A percentile compares a stretch with the other conserved stretches of the same genome.
phyloP scores from a whole-genome alignment of 2,113 vertebrate species.

The Ifrita kowaldi region DNA sequence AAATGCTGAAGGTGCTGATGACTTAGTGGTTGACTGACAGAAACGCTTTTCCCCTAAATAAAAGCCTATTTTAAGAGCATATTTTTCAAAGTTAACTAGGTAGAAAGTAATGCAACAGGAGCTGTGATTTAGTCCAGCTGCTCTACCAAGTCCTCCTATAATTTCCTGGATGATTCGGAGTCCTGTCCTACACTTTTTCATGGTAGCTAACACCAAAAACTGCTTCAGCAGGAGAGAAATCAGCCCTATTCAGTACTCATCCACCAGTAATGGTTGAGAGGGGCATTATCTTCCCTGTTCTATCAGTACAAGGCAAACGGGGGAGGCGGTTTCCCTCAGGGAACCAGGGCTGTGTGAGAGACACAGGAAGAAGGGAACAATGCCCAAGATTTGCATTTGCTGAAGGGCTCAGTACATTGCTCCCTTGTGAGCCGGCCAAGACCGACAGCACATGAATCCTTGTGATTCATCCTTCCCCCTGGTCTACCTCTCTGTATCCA shows the following conservation, averaged over 20 bases:
- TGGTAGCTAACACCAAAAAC: background rate
- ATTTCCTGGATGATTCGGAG: background rate
- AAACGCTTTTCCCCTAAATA: background rate
- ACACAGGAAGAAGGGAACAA: background rate
- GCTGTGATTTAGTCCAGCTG: background rate
- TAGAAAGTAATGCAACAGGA: background rate
- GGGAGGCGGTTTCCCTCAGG: background rate
- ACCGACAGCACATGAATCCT: conserved; percentile 22
- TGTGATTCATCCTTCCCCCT: conserved; percentile 30
- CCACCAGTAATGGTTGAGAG: background rate
- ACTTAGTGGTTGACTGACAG: background rate
- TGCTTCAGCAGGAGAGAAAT: background rate
- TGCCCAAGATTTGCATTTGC: conserved; percentile 25
- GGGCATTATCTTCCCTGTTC: background rate
- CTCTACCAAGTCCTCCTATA: background rate
- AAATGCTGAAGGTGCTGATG: background rate
- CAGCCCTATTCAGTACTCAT: background rate
- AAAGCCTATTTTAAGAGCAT: background rate
- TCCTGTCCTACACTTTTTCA: background rate
- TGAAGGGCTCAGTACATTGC: conserved; percentile 32
- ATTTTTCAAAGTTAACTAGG: background rate
- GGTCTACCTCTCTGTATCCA: conserved; percentile 26
- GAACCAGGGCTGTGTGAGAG: background rate
- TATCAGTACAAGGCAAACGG: background rate
- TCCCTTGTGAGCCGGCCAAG: conserved; percentile 11